Evolutionary conservation across 2,888 invertebrate species (phyloP), one percentile per base, ranked within the genome.

Genomic region (Polyploca ridens): DNA sequence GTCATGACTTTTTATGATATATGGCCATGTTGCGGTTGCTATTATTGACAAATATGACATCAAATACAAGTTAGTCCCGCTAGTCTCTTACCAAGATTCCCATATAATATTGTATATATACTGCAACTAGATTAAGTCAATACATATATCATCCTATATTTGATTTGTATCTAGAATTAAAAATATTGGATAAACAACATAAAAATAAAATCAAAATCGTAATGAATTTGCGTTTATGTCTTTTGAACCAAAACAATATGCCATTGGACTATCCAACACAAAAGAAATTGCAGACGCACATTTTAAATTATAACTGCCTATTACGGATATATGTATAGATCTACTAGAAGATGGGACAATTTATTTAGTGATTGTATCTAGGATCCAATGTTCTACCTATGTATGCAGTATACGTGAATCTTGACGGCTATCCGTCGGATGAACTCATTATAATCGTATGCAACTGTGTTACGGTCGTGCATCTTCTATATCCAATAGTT

Each of bases 391-490:
- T 16, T 41, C 4, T 35, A 41, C 3, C 38, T 38, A 16, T 38
- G 35, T 38, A 59, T 35, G 14, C 59, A 59, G 38, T 16, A 33
- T 33, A 59, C 59, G 35, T 59, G 13, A 19, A 19, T 1, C 19
- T 10, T 54, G 54, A 19, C 54, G 54, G 54, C 54, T 54, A n/a
- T 54, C 54, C 19, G 19, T 19, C 16, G 54, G 54, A 54, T 54
- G 54, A 54, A 54, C 54, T 54, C 16, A 60, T 60, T 27, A 0
- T 41, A 60, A 38, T 41, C 8, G 16, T 60, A 41, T 60, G 41
- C 38, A 60, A 60, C 27, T 60, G 41, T 61, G 61, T 41, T 41
- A 41, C 27, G 41, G 41, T 41, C 61, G 41, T 54, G 10, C 54
- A 54, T 19, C 54, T 54, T 54, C 54, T 41, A 61, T 41, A 61